Evolutionary conservation across 2,797 vertebrate species (phyloP).

Genomic region (Lutjanus argentimaculatus): DNA sequence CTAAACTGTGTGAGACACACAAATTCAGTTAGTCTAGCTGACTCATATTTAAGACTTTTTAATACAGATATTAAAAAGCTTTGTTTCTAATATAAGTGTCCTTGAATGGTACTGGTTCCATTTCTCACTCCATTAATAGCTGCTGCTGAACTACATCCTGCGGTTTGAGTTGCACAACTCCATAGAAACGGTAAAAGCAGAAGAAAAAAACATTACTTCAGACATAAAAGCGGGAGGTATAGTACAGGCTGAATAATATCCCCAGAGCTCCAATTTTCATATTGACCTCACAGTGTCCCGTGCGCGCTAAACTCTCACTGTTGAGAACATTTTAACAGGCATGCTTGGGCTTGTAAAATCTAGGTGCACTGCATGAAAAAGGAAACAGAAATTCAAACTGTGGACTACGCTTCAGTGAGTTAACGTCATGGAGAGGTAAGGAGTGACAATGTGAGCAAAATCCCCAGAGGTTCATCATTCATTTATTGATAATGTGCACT

Average conservation of each 20-base stretch:
- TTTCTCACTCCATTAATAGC: conserved; percentile 30
- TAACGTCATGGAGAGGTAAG: conserved; percentile 5
- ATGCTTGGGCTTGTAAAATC: conserved; percentile 63
- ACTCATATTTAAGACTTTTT: not conserved
- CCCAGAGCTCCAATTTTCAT: conserved; percentile 73
- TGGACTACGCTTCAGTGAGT: conserved; percentile 33
- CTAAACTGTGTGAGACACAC: not conserved
- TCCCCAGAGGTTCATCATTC: conserved; percentile 40
- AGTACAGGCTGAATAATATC: conserved; percentile 55
- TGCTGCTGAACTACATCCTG: conserved; percentile 23
- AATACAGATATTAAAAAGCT: not conserved
- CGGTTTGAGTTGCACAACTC: conserved; percentile 40
- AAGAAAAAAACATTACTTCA: conserved; percentile 55
- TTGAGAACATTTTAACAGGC: conserved; percentile 67
- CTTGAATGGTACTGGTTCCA: conserved; percentile 15
- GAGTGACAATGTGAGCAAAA: conserved; percentile 17
- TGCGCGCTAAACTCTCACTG: conserved; percentile 45
- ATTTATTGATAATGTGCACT: conserved; percentile 41
- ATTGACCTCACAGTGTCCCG: conserved; percentile 67
- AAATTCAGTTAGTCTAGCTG: not conserved
- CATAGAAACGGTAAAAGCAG: conserved; percentile 68
- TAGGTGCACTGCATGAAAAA: conserved; percentile 54
- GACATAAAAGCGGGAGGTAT: conserved; percentile 55
- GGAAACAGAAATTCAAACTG: conserved; percentile 59
- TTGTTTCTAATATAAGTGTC: not conserved